Conservation (phyloP, 2,797 vertebrate species). For the Protonibea diacanthus region DNA sequence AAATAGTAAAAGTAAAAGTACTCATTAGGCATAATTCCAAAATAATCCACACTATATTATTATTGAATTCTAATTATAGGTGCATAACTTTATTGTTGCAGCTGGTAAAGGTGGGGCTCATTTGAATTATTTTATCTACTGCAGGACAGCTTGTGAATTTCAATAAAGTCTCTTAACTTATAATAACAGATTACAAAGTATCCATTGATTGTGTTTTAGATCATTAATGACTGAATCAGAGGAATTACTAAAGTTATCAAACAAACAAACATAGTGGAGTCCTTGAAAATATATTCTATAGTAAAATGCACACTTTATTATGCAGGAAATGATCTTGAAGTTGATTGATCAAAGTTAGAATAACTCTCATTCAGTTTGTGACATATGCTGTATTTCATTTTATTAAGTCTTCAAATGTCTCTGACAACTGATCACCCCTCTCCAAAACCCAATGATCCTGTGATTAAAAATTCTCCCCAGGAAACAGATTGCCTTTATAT, state of each 20-base stretch:
- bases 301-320: background rate
- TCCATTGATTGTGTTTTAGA: background rate
- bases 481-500: conserved; percentile 74
- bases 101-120: background rate
- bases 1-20: too few species aligned
- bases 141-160: too few species aligned
- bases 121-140: background rate
- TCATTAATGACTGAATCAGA: background rate
- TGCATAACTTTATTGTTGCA: background rate
- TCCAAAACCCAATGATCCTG: conserved; percentile 46
- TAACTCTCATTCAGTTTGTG: conserved; percentile 16
- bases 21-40: too few species aligned
- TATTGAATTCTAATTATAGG: background rate
- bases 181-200: too few species aligned
- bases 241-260: background rate
- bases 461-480: conserved; percentile 60
- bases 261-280: background rate
- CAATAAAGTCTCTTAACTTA: too few species aligned
- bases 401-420: conserved; percentile 44
- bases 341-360: conserved; percentile 29
- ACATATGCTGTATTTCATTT: conserved; percentile 30
- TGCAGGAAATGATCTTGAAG: background rate
- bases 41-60: too few species aligned
- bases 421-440: conserved; percentile 43
- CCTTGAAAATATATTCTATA: background rate